These are phyloP conservation scores for Sternotherus odoratus DNA, from an alignment of 2,797 vertebrate species.

Conservation along the genomic window DNA sequence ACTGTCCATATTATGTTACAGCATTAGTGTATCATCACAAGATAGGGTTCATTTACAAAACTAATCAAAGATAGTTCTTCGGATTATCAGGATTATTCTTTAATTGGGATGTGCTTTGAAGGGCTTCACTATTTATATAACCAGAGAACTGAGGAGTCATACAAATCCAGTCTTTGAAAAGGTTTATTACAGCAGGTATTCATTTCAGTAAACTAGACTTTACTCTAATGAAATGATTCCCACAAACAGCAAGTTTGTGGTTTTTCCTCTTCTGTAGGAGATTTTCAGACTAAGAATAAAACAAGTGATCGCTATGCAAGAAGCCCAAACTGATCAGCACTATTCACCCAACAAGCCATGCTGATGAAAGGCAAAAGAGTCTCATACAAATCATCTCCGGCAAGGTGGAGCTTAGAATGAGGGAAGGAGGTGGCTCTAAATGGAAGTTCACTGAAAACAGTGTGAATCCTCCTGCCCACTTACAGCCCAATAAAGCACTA, in stretches of 20 bases:
- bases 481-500: background rate
- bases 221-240: background rate
- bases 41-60: background rate
- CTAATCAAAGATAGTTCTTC: background rate
- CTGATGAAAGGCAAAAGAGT: background rate
- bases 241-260: background rate
- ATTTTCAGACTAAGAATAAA: background rate
- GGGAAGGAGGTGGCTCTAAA: background rate
- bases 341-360: background rate
- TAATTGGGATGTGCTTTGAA: background rate
- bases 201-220: background rate
- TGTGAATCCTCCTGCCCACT: accelerated
- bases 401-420: background rate
- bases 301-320: too few species aligned
- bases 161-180: background rate
- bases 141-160: background rate
- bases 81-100: slow-evolving; percentile 15
- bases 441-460: accelerated
- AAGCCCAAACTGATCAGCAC: too few species aligned
- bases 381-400: background rate
- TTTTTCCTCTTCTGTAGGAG: background rate
- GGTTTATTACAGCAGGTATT: background rate
- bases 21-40: background rate
- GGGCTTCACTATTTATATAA: background rate
- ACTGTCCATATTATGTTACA: background rate